Base-by-base conservation (phyloP, 2,113 vertebrate species). In the Labeo catla region DNA sequence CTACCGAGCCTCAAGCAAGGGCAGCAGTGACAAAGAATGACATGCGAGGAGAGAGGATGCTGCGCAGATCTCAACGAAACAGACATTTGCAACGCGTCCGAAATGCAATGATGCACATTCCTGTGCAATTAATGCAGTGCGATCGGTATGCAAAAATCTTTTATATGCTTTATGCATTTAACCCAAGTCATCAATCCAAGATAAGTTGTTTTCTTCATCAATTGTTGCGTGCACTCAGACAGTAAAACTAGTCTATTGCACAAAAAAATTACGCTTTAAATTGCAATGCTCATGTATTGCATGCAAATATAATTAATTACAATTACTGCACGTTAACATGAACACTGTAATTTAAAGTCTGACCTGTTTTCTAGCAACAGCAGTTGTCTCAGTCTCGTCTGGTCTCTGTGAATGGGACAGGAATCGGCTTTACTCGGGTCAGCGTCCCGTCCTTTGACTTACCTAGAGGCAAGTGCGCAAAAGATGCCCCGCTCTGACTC, bases 401-500 rank as follows among this genome's bases (percentile, higher is more conserved):
- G 1, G 21, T 21, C 28, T 59, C 85, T 39, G 76, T 85, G 84
- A 88, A 89, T 73, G 74, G 34, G 57, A 77, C 74, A 45, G 65
- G 36, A 84, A 87, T 43, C 70, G 50, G 21, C 76, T 66, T 36
- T 81, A 54, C 76, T 80, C 34, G 43, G 63, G 83, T n/a, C 57
- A 65, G 73, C 43, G 76, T 73, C 84, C 43, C 12, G 66, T 74
- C 45, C 74, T 83, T 43, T 80, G 76, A 92, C 93, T 94, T 76
- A 94, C 95, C 94, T 50, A 54, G 86, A 91, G 86, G 70, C 86
- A 88, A 85, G 47, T 78, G 87, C 83, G 83, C 68, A 81, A 81
- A 8, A 86, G 39, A 78, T 82, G 88, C 84, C 90, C 80, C 19
- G 88, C 88, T 92, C 90, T 19, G 91, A 92, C 93, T 93, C 91